Evolutionary conservation across 2,113 vertebrate species (phyloP), one percentile per base, ranked within the genome.

Genomic region (Cacatua alba): DNA sequence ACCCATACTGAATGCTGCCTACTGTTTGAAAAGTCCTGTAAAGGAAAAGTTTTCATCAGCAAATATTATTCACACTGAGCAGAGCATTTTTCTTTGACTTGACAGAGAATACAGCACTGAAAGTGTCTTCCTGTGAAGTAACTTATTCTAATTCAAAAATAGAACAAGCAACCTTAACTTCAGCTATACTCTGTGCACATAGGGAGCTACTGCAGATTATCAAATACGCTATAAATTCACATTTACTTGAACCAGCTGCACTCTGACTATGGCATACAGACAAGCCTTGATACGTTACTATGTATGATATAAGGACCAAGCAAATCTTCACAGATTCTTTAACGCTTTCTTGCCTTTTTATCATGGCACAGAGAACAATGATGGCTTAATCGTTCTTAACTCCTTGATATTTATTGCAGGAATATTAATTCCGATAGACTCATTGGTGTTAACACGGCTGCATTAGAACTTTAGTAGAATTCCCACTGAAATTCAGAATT

Each of bases 351-450:
- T 88, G 33, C 31, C 7, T 20, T 90, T 97, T 95, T 25, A 20
- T 53, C 71, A 52, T 57, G 35, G 67, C 94, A 70, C 28, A 94
- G 91, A 97, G 95, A 86, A 85, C 46, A 95, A 77, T 89, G 95
- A 96, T 96, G 67, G 39, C 53, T 93, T 97, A 93, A 95, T 96
- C 71, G 77, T 93, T 95, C 71, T 88, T 92, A 80, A 89, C 21
- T 93, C 60, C 82, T 94, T 96, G 83, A 83, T 97, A 95, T 97
- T 96, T 98, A 92, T 95, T 89, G 75, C 87, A 79, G 60, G 60
- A 91, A 82, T 90, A 97, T 97, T 96, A 95, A 95, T 96, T 97
- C 94, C 97, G 90, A 95, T 92, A 48, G 63, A 72, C 48, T 96
- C 15, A 3, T 95, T 96, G 91, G 62, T 89, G 68, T 97, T 97